Evolutionary conservation across 2,113 vertebrate genomes (phyloP), one percentile per base, ranked within the genome.

Genomic region (Takifugu flavidus): DNA sequence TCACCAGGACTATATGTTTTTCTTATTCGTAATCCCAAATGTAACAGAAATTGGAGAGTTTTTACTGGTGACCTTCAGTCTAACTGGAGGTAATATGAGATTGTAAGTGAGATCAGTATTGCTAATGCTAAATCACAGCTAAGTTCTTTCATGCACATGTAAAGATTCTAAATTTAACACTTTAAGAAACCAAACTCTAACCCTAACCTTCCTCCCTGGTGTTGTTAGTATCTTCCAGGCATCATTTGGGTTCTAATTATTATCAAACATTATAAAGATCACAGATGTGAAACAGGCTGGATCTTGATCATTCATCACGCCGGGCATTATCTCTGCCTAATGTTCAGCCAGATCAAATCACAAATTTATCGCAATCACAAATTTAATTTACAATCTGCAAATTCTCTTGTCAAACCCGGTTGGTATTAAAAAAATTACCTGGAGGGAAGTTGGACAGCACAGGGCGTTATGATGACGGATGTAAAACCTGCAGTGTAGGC

Each of bases 221-320:
- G 15, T 31, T 25, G 58, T 13, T 31, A 1, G 6, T 65, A 6
- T 51, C 42, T 27, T 56, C 27, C 52, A 42, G 53, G 43, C 56
- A 60, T 29, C 34, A 62, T 58, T 65, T 47, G 20, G 39, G 39
- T 65, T 56, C 15, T 13, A 25, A 53, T 72, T 1, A 46, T 72
- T 58, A 50, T 27, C 42, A 34, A 50, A n/a, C n/a, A 61, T 53
- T 26, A 29, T 45, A 13, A 66, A 58, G 66, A 34, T 66, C 60
- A 50, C 59, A 60, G 56, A 46, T 26, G 53, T 62, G 44, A 62
- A 50, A 46, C 43, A 51, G 14, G 25, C 46, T 28, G 34, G 42
- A 51, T 61, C 60, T 56, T 0, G 4, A 44, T 20, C 29, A 64
- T 62, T 53, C n/a, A 56, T 75, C 55, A 63, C 20, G 44, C 49